phyloP scores from a whole-genome alignment of 2,113 vertebrate species.

The Lipophrys pholis region DNA sequence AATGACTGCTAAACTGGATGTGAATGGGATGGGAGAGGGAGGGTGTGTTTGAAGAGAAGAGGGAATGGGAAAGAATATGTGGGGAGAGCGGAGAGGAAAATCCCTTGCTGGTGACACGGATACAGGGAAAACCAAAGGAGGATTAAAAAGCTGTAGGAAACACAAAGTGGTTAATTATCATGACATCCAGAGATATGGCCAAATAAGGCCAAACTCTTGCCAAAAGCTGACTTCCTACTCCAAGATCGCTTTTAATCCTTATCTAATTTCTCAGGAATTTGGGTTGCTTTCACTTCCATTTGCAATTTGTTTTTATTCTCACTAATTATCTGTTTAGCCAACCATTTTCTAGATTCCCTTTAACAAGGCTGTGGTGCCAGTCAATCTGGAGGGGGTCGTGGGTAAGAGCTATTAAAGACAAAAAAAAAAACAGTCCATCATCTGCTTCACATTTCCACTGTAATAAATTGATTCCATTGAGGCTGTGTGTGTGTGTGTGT shows the following conservation, averaged over 20 bases:
- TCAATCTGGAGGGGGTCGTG: constrained; percentile 26
- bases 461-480: constrained; percentile 22
- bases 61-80: constrained; percentile 8
- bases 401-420: constrained; percentile 42
- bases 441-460: constrained; percentile 48
- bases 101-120: constrained; percentile 15
- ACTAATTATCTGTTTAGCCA: constrained; percentile 71
- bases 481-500: constrained; percentile 51
- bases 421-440: background rate
- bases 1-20: constrained; percentile 23
- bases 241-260: constrained; percentile 27
- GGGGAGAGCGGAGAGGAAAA: constrained; percentile 28
- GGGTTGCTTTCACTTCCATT: constrained; percentile 55
- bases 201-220: constrained; percentile 41
- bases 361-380: constrained; percentile 72
- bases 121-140: constrained; percentile 11
- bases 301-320: constrained; percentile 70
- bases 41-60: background rate
- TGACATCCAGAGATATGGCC: constrained; percentile 29
- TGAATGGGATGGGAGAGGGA: constrained; percentile 12
- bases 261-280: constrained; percentile 58
- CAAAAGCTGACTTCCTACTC: constrained; percentile 24
- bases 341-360: constrained; percentile 69
- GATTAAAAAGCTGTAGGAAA: constrained; percentile 8
- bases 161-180: constrained; percentile 40